Evolutionary conservation across 1,140 invertebrate genomes (phyloP).

Genomic region (Drosophila tani): DNA sequence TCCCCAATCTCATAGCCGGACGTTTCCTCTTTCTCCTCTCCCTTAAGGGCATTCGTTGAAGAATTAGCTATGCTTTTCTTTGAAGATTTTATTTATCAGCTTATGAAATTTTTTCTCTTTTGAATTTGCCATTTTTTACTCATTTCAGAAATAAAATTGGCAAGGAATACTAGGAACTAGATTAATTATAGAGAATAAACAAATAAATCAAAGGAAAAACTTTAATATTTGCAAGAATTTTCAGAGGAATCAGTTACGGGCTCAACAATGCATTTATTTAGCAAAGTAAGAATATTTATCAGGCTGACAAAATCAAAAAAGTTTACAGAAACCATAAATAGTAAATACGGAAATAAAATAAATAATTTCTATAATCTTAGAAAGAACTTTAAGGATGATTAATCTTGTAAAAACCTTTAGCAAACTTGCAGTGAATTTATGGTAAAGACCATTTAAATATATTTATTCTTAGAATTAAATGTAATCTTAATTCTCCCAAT

Average conservation of each 20-base stretch:
- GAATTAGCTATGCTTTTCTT: background rate
- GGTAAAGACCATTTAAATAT: background rate
- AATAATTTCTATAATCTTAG: too few relatives aligned
- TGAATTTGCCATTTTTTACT: background rate
- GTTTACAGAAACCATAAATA: too few relatives aligned
- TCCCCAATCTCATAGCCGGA: slow-evolving; percentile 35
- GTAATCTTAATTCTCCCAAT: background rate
- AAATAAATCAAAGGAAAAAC: background rate
- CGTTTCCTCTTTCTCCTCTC: slow-evolving; percentile 22
- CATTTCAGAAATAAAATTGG: background rate
- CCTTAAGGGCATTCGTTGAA: slow-evolving; percentile 19
- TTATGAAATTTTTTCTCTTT: background rate
- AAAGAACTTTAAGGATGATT: too few relatives aligned
- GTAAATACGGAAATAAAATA: too few relatives aligned
- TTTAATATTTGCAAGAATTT: background rate
- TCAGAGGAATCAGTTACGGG: too few relatives aligned
- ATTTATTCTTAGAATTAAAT: background rate
- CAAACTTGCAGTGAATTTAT: too few relatives aligned
- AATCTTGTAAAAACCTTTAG: too few relatives aligned
- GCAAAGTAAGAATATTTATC: background rate
- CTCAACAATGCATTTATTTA: background rate
- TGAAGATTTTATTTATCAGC: slow-evolving; percentile 2
- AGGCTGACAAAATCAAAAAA: too few relatives aligned
- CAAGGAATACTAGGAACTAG: background rate
- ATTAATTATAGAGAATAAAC: background rate